phyloP scores from a whole-genome alignment of 2,113 vertebrate species.

The Craseonycteris thonglongyai region DNA sequence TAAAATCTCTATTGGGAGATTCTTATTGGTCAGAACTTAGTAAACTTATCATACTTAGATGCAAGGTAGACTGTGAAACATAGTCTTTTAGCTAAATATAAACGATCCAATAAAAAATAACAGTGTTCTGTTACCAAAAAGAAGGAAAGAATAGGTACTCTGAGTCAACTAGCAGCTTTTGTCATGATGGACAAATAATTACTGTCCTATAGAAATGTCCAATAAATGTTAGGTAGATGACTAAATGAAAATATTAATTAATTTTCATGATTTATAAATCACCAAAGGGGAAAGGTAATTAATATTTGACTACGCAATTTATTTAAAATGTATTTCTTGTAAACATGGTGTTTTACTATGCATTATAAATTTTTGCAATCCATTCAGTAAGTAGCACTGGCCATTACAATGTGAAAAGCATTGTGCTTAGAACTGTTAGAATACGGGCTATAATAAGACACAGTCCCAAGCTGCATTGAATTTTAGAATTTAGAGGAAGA shows the following conservation, averaged over 20 bases:
- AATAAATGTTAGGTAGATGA: background rate
- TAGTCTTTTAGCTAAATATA: background rate
- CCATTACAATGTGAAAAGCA: background rate
- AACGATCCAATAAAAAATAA: background rate
- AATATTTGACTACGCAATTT: background rate
- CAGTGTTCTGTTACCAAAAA: background rate
- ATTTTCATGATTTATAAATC: background rate
- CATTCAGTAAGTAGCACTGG: background rate
- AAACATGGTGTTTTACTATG: background rate
- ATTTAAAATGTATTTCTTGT: background rate
- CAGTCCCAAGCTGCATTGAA: background rate
- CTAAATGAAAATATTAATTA: background rate
- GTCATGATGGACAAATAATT: background rate
- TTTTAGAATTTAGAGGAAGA: background rate
- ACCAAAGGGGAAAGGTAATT: background rate
- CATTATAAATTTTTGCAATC: background rate
- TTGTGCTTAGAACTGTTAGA: background rate
- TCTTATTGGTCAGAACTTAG: background rate
- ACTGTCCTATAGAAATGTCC: background rate
- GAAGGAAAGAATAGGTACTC: background rate
- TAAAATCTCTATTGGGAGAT: background rate
- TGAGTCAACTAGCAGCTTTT: background rate
- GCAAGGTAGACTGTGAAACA: background rate
- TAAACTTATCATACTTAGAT: background rate
- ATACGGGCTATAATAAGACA: background rate